Percentiles rank a stretch among this genome's conserved stretches.
These are phyloP conservation scores for Agrenia bidenticulata DNA, from an alignment of 2,888 invertebrate genomes.

Conservation along the genomic window DNA sequence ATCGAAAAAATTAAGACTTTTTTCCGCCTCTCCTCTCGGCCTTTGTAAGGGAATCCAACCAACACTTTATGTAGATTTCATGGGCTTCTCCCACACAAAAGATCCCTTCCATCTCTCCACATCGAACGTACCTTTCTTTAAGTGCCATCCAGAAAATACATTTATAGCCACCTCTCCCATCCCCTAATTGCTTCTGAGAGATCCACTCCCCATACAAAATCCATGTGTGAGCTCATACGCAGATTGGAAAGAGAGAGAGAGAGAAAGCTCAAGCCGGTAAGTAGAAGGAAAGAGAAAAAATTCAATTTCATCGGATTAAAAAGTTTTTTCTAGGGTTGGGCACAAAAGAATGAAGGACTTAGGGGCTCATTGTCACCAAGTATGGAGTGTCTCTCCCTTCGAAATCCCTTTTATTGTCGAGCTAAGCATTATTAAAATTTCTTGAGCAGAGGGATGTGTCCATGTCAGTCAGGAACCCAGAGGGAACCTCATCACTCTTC, in stretches of 20 bases:
- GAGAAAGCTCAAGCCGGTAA: no score
- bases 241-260: neutral
- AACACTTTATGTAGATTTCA: no score
- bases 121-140: no score
- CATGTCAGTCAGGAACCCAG: neutral
- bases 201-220: no score
- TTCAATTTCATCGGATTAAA: constrained; percentile 12
- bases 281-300: neutral
- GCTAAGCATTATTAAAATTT: constrained; percentile 12
- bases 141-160: no score
- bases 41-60: no score
- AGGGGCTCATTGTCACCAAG: constrained; percentile 10
- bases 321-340: constrained; percentile 6
- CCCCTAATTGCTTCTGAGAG: no score
- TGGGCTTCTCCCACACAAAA: no score
- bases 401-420: constrained; percentile 12
- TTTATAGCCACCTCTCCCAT: no score
- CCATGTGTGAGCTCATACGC: no score
- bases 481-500: constrained; percentile 4
- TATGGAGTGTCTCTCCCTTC: constrained; percentile 3
- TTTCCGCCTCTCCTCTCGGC: neutral
- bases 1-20: constrained; percentile 12
- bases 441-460: neutral
- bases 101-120: no score
- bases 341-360: constrained; percentile 3